phyloP scores from a whole-genome alignment of 2,797 vertebrate genomes.

The Chelonia mydas region DNA sequence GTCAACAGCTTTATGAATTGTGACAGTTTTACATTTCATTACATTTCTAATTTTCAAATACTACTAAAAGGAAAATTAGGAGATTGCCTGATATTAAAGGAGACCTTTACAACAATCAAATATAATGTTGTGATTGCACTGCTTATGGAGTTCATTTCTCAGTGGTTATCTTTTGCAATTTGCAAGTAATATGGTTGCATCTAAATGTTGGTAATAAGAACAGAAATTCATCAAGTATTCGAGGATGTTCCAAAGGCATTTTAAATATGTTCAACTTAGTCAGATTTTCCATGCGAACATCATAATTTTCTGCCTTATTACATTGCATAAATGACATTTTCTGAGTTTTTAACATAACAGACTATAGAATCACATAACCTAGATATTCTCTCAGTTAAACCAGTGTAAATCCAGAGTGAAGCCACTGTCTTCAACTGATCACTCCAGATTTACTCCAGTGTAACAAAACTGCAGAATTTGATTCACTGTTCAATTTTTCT shows the following conservation, averaged over 20 bases:
- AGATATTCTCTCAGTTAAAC: neutral
- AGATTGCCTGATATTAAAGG: neutral
- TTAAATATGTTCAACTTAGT: slow-evolving; percentile 62
- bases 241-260: slow-evolving; percentile 51
- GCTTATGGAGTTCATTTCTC: slow-evolving; percentile 49
- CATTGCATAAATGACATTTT: slow-evolving; percentile 56
- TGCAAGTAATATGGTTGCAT: slow-evolving; percentile 40
- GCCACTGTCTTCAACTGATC: neutral
- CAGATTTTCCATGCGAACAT: slow-evolving; percentile 52
- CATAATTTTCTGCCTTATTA: slow-evolving; percentile 56
- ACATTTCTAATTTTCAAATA: slow-evolving; percentile 52
- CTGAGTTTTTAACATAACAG: slow-evolving; percentile 67
- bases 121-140: slow-evolving; percentile 1
- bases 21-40: slow-evolving; percentile 73
- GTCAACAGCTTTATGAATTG: slow-evolving; percentile 75
- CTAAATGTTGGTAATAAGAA: slow-evolving; percentile 56
- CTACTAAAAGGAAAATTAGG: slow-evolving; percentile 32
- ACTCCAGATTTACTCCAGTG: neutral
- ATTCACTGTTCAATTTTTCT: neutral
- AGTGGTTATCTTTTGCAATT: slow-evolving; percentile 42
- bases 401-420: neutral
- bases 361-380: slow-evolving; percentile 4
- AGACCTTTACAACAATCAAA: slow-evolving; percentile 26
- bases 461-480: neutral
- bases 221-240: slow-evolving; percentile 53